Percentiles rank a stretch among this genome's conserved stretches.
phyloP scores from a whole-genome alignment of 37 sponge, comb jelly and placozoan genomes.

The Ephydatia muelleri region DNA sequence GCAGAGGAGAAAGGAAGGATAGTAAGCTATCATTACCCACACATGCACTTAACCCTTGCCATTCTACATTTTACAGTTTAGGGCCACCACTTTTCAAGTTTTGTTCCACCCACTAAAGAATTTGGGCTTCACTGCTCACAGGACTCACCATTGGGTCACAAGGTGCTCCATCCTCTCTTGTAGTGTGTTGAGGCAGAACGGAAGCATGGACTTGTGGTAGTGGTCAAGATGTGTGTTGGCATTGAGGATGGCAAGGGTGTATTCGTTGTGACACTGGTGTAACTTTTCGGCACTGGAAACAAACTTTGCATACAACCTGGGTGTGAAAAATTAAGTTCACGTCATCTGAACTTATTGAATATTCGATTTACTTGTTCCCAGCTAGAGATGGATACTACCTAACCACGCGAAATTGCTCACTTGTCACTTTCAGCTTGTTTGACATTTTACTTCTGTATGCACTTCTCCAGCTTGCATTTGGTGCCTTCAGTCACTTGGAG shows the following conservation, averaged over 20 bases:
- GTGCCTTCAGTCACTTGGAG: conserved; percentile 32
- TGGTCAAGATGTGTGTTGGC: conserved; percentile 70
- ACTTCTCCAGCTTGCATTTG: conserved; percentile 40
- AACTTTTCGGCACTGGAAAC: conserved; percentile 44
- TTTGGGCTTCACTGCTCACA: too few relatives aligned
- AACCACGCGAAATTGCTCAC: conserved; percentile 36
- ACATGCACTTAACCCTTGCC: too few relatives aligned
- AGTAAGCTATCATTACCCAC: too few relatives aligned
- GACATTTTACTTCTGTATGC: conserved; percentile 14
- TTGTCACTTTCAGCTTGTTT: conserved; percentile 38
- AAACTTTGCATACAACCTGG: conserved; percentile 56
- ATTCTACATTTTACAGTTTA: too few relatives aligned
- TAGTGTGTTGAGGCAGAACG: conserved; percentile 64
- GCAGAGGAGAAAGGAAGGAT: background rate
- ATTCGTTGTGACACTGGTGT: conserved; percentile 76
- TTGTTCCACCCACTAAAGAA: too few relatives aligned
- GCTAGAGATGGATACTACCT: too few relatives aligned
- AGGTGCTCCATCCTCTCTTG: conserved; percentile 72
- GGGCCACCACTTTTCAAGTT: too few relatives aligned
- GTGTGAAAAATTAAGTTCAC: too few relatives aligned
- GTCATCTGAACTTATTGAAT: too few relatives aligned
- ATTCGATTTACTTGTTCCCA: too few relatives aligned
- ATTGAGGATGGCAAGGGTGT: conserved; percentile 60
- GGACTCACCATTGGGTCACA: conserved; percentile 59
- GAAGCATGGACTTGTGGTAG: conserved; percentile 29